Percentiles rank a stretch among this genome's conserved stretches.
Conservation (phyloP, 1,140 invertebrate species). For the Rhyacophila brunnea region DNA sequence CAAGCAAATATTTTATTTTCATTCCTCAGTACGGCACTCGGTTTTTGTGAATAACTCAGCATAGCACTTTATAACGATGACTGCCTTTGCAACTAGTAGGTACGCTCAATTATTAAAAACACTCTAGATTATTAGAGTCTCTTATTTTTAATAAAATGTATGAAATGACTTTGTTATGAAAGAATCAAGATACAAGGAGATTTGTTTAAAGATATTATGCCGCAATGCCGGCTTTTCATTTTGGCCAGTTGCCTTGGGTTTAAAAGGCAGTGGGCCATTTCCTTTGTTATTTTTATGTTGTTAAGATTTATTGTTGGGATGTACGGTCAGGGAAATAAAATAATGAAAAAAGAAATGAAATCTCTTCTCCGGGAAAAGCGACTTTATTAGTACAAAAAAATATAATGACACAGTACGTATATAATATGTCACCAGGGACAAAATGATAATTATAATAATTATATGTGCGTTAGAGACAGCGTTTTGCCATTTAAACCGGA, state of each 20-base stretch:
- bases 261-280: slow-evolving; percentile 35
- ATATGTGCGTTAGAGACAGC: too few species aligned
- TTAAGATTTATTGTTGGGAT: slow-evolving; percentile 34
- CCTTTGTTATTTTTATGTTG: slow-evolving; percentile 36
- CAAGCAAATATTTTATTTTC: too few species aligned
- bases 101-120: too few species aligned
- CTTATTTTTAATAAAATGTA: too few species aligned
- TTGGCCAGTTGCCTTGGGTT: slow-evolving; percentile 34
- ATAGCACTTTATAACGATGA: too few species aligned
- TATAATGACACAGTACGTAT: neutral
- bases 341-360: slow-evolving; percentile 23
- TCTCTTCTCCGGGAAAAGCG: slow-evolving; percentile 14
- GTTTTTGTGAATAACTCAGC: too few species aligned
- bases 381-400: slow-evolving; percentile 15
- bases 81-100: too few species aligned
- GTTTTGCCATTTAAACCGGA: too few species aligned
- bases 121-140: too few species aligned
- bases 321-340: slow-evolving; percentile 31
- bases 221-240: slow-evolving; percentile 36
- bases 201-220: slow-evolving; percentile 28
- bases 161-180: too few species aligned
- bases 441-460: too few species aligned
- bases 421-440: neutral
- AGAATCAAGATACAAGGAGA: slow-evolving; percentile 6
- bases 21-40: too few species aligned